Evolutionary conservation across 2,113 vertebrate species (phyloP).

Genomic region (Scolopax mira): DNA sequence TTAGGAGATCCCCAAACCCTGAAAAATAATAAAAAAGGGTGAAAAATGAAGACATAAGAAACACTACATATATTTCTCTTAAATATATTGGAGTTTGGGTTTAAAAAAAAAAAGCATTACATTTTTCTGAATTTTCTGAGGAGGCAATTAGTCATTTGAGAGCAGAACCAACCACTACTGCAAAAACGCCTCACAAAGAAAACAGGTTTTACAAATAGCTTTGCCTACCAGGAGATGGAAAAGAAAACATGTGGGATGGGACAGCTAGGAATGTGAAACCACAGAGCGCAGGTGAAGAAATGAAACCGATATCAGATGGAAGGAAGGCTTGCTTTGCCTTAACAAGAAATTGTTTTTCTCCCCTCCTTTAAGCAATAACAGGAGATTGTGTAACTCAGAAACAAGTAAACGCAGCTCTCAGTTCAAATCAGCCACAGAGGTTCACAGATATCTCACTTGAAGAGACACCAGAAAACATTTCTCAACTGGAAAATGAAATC

Average conservation of each 20-base stretch:
- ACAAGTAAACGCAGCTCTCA: not conserved
- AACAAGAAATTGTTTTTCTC: not conserved
- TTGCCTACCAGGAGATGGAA: not conserved
- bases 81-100: not conserved
- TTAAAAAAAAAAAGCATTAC: conserved; percentile 24
- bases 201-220: not conserved
- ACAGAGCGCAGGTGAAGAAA: not conserved
- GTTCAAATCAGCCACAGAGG: not conserved
- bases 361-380: not conserved
- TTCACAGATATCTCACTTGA: not conserved
- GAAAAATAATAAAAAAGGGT: conserved; percentile 32
- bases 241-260: not conserved
- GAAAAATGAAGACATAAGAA: conserved; percentile 7
- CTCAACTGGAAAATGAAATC: not conserved
- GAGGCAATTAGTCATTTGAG: not conserved
- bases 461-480: not conserved
- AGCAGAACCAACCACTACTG: not conserved
- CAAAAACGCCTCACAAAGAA: not conserved
- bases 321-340: not conserved
- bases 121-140: not conserved
- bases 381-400: not conserved
- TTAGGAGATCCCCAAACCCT: conserved; percentile 68
- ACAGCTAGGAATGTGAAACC: not conserved
- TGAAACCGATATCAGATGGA: not conserved
- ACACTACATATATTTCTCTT: not conserved